A percentile compares a stretch with the other conserved stretches of the same genome.
phyloP scores from a whole-genome alignment of 1,140 invertebrate genomes.

The Stegodyphus dumicola region DNA sequence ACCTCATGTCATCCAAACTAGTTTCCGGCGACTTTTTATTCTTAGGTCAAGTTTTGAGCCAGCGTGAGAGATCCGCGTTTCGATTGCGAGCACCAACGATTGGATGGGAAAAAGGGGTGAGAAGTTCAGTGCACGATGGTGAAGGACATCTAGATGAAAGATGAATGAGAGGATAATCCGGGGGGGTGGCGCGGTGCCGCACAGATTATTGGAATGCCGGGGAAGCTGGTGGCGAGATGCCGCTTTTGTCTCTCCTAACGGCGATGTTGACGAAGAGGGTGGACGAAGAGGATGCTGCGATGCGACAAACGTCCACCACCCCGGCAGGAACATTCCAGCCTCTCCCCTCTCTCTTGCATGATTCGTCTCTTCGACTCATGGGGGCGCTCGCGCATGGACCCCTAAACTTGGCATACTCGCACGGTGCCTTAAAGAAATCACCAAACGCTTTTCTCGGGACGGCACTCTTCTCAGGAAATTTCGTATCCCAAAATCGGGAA shows the following conservation, averaged over 20 bases:
- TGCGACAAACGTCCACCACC: conserved; percentile 53
- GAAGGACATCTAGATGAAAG: not conserved
- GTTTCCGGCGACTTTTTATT: no score
- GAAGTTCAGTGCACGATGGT: not conserved
- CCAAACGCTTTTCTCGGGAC: not conserved
- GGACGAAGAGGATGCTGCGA: conserved; percentile 52
- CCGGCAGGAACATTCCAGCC: conserved; percentile 45
- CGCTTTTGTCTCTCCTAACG: conserved; percentile 12
- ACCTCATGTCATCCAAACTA: no score
- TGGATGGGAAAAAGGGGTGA: not conserved
- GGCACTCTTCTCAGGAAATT: not conserved
- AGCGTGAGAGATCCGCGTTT: not conserved
- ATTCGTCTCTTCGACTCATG: conserved; percentile 7
- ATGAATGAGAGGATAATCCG: conserved; percentile 19
- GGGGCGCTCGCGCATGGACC: conserved; percentile 37
- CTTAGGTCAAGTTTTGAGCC: not conserved
- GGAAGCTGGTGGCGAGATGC: conserved; percentile 20
- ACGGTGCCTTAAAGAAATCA: not conserved
- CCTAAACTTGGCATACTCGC: not conserved
- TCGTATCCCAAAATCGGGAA: no score
- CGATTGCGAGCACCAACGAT: not conserved
- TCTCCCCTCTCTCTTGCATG: conserved; percentile 26
- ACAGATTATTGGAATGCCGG: not conserved
- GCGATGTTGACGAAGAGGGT: conserved; percentile 33
- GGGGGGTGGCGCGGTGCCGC: conserved; percentile 9